Base-by-base conservation (phyloP, 2,113 vertebrate genomes). In the Seriola aureovittata region DNA sequence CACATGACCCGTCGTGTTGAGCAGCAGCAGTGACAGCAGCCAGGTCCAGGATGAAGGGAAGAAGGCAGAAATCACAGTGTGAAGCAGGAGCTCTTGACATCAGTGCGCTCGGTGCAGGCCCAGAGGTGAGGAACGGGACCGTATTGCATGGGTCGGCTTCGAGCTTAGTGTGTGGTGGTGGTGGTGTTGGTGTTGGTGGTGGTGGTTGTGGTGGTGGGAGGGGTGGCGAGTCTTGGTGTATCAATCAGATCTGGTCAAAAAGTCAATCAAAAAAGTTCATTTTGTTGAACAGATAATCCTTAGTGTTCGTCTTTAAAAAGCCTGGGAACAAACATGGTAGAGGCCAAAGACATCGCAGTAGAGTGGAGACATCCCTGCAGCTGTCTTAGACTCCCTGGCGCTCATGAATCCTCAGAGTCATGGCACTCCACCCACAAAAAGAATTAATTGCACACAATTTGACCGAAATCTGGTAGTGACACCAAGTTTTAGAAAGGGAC, bases 31-130 rank as follows among this genome's bases (percentile, higher is more conserved):
- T 48, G 87, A 77, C 76, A 75, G 87, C 65, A 75, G 87, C 65
- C 70, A 38, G 78, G 73, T 75, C 90, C 63, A 42, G 88, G 90
- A 93, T 93, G 93, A 94, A 93, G 95, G 90, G 86, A 93, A 93
- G 90, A 93, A 93, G 94, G 93, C 95, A 91, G 92, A 94, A 96
- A 96, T 98, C 97, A 98, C 97, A 98, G 98, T 97, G 97, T 97
- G 96, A 92, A 93, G 95, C 95, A 93, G 87, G 85, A 81, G 78
- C 89, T 96, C 95, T 97, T 96, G 96, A 95, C 91, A 96, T 96
- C 96, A 96, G 92, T 88, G 89, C 74, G 92, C 96, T 95, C 92
- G 96, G 95, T 94, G 96, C 94, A 74, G 81, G 84, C 85, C 90
- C 87, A 69, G 84, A 63, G 84, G 78, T 73, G 81, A 82, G 75